Conservation (phyloP, 2,113 vertebrate species). For the Tachysurus vachellii region DNA sequence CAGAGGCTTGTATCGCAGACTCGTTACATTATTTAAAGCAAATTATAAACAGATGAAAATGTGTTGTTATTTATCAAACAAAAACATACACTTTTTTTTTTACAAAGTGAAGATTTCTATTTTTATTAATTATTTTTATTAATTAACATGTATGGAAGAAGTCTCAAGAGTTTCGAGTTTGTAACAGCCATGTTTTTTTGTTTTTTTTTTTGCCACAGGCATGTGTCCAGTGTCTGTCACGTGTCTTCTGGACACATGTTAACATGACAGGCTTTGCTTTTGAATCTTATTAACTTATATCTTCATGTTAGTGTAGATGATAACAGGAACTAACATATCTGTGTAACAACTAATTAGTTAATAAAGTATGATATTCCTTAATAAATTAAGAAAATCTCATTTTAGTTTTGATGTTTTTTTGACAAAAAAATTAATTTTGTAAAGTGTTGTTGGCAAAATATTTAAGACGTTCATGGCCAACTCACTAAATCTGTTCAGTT, state of each 20-base stretch:
- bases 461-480: neutral
- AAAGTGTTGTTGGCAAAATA: neutral
- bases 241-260: neutral
- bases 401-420: too few relatives aligned
- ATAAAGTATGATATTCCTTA: neutral
- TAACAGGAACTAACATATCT: neutral
- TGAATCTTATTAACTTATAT: neutral
- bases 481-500: too few relatives aligned
- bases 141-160: too few relatives aligned
- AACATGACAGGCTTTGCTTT: neutral
- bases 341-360: neutral
- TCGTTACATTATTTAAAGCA: neutral
- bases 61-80: neutral
- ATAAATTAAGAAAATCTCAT: neutral
- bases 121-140: too few relatives aligned
- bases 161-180: neutral
- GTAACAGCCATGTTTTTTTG: neutral
- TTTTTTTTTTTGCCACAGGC: neutral
- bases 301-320: neutral
- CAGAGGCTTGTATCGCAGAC: neutral
- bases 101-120: too few relatives aligned
- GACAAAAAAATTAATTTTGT: too few relatives aligned
- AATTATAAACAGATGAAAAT: neutral
- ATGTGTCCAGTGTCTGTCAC: too few relatives aligned
- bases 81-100: neutral